Evolutionary conservation across 1,140 invertebrate species (phyloP).

Genomic region (Drosophila paulistorum): DNA sequence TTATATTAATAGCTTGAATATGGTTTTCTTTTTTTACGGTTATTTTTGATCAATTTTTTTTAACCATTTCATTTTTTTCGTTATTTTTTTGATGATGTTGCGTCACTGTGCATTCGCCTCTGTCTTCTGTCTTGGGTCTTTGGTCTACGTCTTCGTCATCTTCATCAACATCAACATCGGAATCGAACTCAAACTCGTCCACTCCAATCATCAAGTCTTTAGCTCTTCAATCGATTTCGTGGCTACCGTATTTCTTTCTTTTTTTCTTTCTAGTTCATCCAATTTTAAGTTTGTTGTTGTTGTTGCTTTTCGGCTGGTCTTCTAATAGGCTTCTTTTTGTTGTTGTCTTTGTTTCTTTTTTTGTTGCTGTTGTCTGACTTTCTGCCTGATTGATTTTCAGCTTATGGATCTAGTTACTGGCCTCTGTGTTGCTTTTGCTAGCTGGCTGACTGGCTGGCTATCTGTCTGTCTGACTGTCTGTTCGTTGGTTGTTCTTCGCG

Average conservation of each 20-base stretch:
- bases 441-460: slow-evolving; percentile 40
- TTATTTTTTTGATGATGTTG: not conserved
- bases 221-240: slow-evolving; percentile 76
- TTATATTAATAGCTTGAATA: too few species aligned
- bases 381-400: slow-evolving; percentile 76
- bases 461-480: slow-evolving; percentile 22
- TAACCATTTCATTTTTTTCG: too few species aligned
- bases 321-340: slow-evolving; percentile 25
- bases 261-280: slow-evolving; percentile 59
- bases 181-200: slow-evolving; percentile 42
- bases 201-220: slow-evolving; percentile 60
- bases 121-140: slow-evolving; percentile 25
- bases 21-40: too few species aligned
- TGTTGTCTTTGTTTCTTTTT: slow-evolving; percentile 28
- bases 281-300: slow-evolving; percentile 52
- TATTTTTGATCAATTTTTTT: too few species aligned
- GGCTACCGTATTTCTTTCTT: slow-evolving; percentile 64
- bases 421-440: slow-evolving; percentile 42
- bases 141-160: slow-evolving; percentile 17
- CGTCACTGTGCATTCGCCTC: not conserved
- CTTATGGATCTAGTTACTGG: slow-evolving; percentile 72
- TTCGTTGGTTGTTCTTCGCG: slow-evolving; percentile 19
- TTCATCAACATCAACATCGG: slow-evolving; percentile 36
- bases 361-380: slow-evolving; percentile 55
- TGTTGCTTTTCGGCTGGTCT: slow-evolving; percentile 26